These are phyloP conservation scores for mouse (Mus musculus) DNA, from an alignment of 2,113 vertebrate genomes.

Conservation along the genomic window DNA sequence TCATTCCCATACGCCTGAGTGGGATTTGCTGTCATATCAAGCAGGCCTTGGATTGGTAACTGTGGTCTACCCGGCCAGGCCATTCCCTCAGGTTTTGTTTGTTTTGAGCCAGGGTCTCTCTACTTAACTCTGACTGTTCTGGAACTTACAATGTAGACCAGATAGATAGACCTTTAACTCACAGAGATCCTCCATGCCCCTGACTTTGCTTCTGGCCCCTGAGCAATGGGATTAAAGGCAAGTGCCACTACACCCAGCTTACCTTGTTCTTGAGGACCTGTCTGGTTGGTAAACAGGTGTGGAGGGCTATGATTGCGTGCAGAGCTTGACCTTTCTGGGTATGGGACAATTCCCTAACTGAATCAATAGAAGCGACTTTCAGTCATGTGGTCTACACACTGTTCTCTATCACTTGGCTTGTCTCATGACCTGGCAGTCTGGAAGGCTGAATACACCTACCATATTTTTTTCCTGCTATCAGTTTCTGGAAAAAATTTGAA, in stretches of 20 bases:
- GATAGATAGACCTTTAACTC: not conserved
- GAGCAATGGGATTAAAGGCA: not conserved
- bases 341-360: accelerated
- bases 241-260: not conserved
- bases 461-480: accelerated
- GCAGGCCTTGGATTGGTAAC: not conserved
- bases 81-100: not conserved
- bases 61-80: accelerated
- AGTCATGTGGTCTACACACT: not conserved
- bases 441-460: accelerated
- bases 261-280: not conserved
- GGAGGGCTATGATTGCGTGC: accelerated
- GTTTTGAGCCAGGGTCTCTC: not conserved
- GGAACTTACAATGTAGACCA: not conserved
- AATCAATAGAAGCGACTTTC: not conserved
- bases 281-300: not conserved
- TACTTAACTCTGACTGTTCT: too few species aligned
- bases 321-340: too few species aligned
- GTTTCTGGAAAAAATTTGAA: not conserved
- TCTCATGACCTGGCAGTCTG: too few species aligned
- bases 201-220: not conserved
- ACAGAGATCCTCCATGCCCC: too few species aligned
- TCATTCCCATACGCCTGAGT: accelerated
- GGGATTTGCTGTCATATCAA: accelerated
- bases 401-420: not conserved